Evolutionary conservation across 2,797 vertebrate species (phyloP).

Genomic region (Chromis chromis): DNA sequence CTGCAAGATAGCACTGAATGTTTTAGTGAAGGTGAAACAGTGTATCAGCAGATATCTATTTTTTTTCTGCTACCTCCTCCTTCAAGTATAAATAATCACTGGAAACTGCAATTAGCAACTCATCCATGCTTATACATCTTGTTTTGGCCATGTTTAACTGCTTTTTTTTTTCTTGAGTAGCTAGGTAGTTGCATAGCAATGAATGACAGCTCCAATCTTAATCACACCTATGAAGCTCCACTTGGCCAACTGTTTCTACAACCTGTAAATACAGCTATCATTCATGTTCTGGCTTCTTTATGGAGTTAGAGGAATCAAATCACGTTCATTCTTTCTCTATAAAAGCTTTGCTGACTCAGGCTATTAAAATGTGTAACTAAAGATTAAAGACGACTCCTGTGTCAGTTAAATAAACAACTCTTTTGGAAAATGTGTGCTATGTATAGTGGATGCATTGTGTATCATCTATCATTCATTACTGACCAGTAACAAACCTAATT

Average conservation of each 20-base stretch:
- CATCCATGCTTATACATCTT: not conserved
- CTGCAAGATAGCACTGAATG: not conserved
- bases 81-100: slow-evolving; percentile 1
- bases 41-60: not conserved
- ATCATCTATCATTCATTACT: not conserved
- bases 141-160: not conserved
- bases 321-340: too few species aligned
- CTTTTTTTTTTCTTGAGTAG: not conserved
- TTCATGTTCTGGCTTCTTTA: too few species aligned
- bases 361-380: too few species aligned
- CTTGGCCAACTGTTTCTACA: not conserved
- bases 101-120: not conserved
- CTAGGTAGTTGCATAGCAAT: not conserved
- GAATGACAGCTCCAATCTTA: not conserved
- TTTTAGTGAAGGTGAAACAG: not conserved
- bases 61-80: not conserved
- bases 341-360: too few species aligned
- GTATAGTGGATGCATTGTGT: too few species aligned
- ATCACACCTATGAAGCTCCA: not conserved
- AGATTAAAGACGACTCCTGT: too few species aligned
- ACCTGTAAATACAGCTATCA: not conserved
- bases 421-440: too few species aligned
- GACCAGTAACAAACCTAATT: not conserved
- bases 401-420: too few species aligned
- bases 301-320: too few species aligned